Evolutionary conservation across 2,888 invertebrate species (phyloP).

Genomic region (Bibio marci): DNA sequence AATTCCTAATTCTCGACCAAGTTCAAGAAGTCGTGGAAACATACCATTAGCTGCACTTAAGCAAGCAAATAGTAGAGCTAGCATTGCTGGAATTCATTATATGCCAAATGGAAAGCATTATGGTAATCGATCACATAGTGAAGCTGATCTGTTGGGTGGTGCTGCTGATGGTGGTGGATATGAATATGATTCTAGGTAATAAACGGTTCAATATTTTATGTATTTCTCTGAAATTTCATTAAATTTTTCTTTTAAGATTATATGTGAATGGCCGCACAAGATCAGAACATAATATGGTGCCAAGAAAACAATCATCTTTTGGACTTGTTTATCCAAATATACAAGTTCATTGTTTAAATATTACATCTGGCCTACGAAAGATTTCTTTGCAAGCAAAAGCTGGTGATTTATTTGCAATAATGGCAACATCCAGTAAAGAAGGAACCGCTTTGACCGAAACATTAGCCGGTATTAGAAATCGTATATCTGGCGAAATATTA

Average conservation of each 20-base stretch:
- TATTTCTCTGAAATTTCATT: no score
- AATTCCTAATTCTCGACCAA: slow-evolving; percentile 21
- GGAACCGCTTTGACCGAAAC: slow-evolving; percentile 74
- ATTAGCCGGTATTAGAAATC: slow-evolving; percentile 55
- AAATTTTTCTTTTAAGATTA: background rate
- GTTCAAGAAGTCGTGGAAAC: slow-evolving; percentile 24
- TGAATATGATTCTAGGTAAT: slow-evolving; percentile 24
- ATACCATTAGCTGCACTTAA: slow-evolving; percentile 50
- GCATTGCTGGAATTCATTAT: slow-evolving; percentile 24
- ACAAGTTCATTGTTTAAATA: slow-evolving; percentile 51
- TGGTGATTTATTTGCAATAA: slow-evolving; percentile 76
- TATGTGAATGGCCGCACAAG: slow-evolving; percentile 6
- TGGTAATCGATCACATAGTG: slow-evolving; percentile 58
- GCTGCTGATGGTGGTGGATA: slow-evolving; percentile 29
- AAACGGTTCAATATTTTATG: background rate
- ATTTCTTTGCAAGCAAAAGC: slow-evolving; percentile 79
- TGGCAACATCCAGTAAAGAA: slow-evolving; percentile 77
- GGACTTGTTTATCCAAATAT: slow-evolving; percentile 29
- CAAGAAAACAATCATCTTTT: slow-evolving; percentile 24
- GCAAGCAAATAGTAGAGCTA: slow-evolving; percentile 47
- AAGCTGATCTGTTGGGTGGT: slow-evolving; percentile 62
- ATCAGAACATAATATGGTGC: slow-evolving; percentile 10
- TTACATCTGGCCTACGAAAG: slow-evolving; percentile 49
- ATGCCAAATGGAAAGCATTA: slow-evolving; percentile 18
- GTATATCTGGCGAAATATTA: slow-evolving; percentile 58